Conservation (phyloP, 2,797 vertebrate species). For the Cossypha polioptera region DNA sequence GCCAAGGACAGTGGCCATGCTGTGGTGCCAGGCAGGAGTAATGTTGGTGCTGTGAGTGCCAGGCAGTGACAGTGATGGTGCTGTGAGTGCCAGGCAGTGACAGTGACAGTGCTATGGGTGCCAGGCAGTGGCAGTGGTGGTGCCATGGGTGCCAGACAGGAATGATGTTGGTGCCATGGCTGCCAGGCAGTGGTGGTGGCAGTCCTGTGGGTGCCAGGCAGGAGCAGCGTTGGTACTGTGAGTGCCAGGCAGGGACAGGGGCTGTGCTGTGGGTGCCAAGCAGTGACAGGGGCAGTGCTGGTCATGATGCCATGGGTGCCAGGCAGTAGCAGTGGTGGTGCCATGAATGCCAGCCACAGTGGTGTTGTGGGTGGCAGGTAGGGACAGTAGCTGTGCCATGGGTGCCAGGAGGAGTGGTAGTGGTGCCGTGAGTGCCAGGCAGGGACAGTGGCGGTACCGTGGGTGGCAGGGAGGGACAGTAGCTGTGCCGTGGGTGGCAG, state of each 20-base stretch:
- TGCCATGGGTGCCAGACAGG: not conserved
- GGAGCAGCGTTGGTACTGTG: too few species aligned
- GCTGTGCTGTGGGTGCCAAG: not conserved
- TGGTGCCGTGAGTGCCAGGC: not conserved
- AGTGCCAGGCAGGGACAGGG: not conserved
- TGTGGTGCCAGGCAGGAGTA: not conserved
- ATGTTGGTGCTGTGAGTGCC: not conserved
- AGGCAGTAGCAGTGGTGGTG: fast-evolving
- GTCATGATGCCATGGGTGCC: too few species aligned
- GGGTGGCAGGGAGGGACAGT: not conserved
- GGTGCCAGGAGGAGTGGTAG: too few species aligned
- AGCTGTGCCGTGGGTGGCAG: fast-evolving
- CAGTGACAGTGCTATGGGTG: not conserved
- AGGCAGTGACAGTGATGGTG: not conserved
- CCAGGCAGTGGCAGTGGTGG: fast-evolving
- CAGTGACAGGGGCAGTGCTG: fast-evolving
- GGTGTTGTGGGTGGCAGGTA: not conserved
- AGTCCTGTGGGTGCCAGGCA: not conserved
- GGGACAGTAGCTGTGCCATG: fast-evolving
- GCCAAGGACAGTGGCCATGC: not conserved
- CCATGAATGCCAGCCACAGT: not conserved
- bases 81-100: not conserved
- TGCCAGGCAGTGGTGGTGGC: not conserved
- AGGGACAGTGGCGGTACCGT: fast-evolving
- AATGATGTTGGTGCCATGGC: fast-evolving